Conservation (phyloP, 2,113 vertebrate species). For the Trochalopteron elliotii region DNA sequence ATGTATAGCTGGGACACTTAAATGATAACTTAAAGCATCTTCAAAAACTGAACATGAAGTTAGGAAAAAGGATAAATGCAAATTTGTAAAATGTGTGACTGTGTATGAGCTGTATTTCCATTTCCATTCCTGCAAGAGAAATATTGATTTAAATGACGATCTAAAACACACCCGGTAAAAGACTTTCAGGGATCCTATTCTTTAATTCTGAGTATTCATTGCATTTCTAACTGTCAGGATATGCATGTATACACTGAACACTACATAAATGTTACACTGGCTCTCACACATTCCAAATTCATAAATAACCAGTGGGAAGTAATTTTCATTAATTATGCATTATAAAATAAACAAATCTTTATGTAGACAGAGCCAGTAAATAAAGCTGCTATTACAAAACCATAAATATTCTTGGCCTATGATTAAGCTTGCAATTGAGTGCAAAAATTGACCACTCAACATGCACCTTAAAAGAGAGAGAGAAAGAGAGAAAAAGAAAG, state of each 20-base stretch:
- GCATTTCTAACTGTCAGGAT: slow-evolving; percentile 28
- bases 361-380: slow-evolving; percentile 62
- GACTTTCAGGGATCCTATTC: slow-evolving; percentile 71
- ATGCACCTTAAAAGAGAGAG: not conserved
- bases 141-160: slow-evolving; percentile 53
- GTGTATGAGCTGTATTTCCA: not conserved
- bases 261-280: slow-evolving; percentile 77
- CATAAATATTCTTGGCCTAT: slow-evolving; percentile 73
- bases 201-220: slow-evolving; percentile 61
- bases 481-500: too few relatives aligned
- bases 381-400: slow-evolving; percentile 74
- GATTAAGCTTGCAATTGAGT: slow-evolving; percentile 80
- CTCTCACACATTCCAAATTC: slow-evolving; percentile 83
- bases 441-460: slow-evolving; percentile 74
- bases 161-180: slow-evolving; percentile 71
- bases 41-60: not conserved
- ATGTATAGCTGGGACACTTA: not conserved
- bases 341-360: slow-evolving; percentile 73
- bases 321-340: slow-evolving; percentile 73
- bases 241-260: slow-evolving; percentile 63
- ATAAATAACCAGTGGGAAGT: slow-evolving; percentile 80
- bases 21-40: not conserved
- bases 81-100: not conserved
- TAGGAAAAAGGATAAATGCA: not conserved
- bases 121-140: slow-evolving; percentile 49